These are phyloP conservation scores for Laodelphax striatellus DNA, from an alignment of 1,140 invertebrate genomes.

Conservation along the genomic window DNA sequence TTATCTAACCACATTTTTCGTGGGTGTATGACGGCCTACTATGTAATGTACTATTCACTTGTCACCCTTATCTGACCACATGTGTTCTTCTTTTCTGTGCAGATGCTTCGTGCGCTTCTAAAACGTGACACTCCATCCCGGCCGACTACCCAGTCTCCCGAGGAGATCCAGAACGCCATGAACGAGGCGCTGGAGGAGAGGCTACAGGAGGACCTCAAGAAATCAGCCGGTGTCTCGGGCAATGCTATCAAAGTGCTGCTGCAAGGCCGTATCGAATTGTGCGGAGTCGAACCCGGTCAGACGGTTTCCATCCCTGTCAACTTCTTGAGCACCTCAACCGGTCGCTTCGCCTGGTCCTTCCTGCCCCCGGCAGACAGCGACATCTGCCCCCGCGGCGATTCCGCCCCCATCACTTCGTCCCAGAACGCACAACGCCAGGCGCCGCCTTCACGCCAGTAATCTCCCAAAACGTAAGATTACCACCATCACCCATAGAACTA, in stretches of 20 bases:
- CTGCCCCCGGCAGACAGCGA: slow-evolving; percentile 8
- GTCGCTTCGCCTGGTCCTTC: slow-evolving; percentile 7
- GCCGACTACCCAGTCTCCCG: not conserved
- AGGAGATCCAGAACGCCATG: slow-evolving; percentile 12
- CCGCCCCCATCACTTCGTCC: not conserved
- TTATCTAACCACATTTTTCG: too few species aligned
- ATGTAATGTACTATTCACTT: too few species aligned
- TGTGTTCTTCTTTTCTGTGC: slow-evolving; percentile 1
- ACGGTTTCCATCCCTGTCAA: not conserved
- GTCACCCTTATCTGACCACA: too few species aligned
- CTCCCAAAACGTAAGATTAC: not conserved
- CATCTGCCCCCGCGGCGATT: slow-evolving; percentile 4
- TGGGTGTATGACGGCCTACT: too few species aligned
- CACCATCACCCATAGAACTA: too few species aligned
- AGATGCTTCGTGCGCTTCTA: slow-evolving; percentile 8
- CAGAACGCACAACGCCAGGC: slow-evolving; percentile 5
- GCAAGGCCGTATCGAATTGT: not conserved
- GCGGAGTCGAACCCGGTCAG: not conserved
- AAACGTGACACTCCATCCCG: not conserved
- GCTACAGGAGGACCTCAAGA: slow-evolving; percentile 3
- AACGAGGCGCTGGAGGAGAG: slow-evolving; percentile 9
- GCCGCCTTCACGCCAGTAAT: not conserved
- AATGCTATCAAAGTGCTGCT: slow-evolving; percentile 1
- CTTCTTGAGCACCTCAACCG: not conserved
- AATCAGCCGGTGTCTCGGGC: not conserved